Evolutionary conservation across 2,888 invertebrate species (phyloP), one percentile per base, ranked within the genome.

Genomic region (Liopterus haemorrhoidalis): DNA sequence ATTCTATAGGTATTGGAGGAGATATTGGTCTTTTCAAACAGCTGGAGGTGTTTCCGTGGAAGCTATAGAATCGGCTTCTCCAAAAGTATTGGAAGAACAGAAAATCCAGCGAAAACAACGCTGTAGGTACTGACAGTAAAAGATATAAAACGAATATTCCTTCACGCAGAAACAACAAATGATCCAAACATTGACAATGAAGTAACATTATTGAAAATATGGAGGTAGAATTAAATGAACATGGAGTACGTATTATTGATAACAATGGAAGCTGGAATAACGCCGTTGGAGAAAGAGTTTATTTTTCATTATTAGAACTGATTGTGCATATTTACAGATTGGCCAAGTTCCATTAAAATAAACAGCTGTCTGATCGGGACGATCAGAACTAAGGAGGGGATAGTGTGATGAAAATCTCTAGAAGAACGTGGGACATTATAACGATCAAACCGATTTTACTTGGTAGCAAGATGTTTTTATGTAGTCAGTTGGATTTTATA

Each of bases 21-120:
- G 92, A 8, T 96, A 93, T 68, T 97, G 96, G 96, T 83, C 90
- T 18, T 71, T 97, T 3, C 91, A 94, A 1, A 85, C 85, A 59
- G 81, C 85, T 3, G 94, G 94, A 1, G 93, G 93, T 0, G 79
- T 97, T 14, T 91, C 83, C 62, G 83, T 96, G 0, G 97, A 97
- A 63, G 89, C 84, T 0, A 78, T 94, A 74, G 93, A 93, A 66
- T 92, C 93, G 0, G 84, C 86, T 0, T 86, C 88, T 59, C 83
- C 85, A 0, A 85, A 85, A 57, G 76, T 84, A 18, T 66, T 82
- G 46, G 68, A 69, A 6, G 76, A 83, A 53, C 81, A 85, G 53
- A 71, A 53, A 54, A 25, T 53, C 50, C 21, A 61, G 61, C 18
- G 54, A 60, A 62, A 15, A 12, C 5, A 38, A 49, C 51, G 14